Evolutionary conservation across 2,797 vertebrate genomes (phyloP).

Genomic region (Melanotaenia maccullochi): DNA sequence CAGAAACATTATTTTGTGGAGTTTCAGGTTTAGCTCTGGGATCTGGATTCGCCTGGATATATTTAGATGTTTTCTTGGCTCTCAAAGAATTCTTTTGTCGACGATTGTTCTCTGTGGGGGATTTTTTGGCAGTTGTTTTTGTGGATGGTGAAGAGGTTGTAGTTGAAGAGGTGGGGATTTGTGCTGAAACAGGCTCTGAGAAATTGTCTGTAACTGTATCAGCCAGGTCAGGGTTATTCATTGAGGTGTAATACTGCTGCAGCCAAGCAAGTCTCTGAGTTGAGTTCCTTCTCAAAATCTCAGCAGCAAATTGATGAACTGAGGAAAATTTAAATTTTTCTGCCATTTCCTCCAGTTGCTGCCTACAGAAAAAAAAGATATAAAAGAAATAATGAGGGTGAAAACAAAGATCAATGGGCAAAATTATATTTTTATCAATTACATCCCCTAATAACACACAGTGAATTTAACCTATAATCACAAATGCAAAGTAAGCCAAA

Average conservation of each 20-base stretch:
- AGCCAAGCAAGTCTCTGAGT: constrained; percentile 85
- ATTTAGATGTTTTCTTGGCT: constrained; percentile 46
- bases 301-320: constrained; percentile 82
- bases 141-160: constrained; percentile 32
- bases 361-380: constrained; percentile 74
- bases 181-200: constrained; percentile 56
- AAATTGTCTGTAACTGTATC: constrained; percentile 74
- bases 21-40: constrained; percentile 34
- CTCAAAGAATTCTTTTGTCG: constrained; percentile 37
- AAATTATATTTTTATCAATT: neutral
- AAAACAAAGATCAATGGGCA: neutral
- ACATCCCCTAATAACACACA: neutral
- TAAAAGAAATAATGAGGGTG: neutral
- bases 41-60: constrained; percentile 27
- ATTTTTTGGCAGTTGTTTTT: constrained; percentile 35
- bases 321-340: constrained; percentile 82
- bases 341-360: constrained; percentile 91
- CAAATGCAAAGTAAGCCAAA: neutral
- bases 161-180: constrained; percentile 26
- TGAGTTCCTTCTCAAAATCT: constrained; percentile 82
- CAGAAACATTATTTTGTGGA: constrained; percentile 26
- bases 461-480: constrained; percentile 1
- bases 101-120: constrained; percentile 18
- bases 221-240: constrained; percentile 81
- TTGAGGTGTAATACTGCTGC: constrained; percentile 83